Conservation (phyloP, 1,140 invertebrate species). For the Lordiphosa stackelbergi region DNA sequence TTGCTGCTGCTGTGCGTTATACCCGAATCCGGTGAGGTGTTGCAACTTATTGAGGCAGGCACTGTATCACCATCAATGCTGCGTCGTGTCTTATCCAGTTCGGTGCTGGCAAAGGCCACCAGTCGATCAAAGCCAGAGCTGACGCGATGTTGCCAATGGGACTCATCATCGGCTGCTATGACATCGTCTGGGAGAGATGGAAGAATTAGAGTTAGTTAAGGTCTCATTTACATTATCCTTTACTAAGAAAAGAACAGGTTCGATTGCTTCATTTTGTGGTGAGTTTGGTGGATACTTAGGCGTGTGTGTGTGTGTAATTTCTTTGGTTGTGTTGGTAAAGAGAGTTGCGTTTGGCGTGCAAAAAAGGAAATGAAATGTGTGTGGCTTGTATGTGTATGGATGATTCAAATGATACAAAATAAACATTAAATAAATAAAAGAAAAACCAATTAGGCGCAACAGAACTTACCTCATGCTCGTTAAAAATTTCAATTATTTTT, state of each 20-base stretch:
- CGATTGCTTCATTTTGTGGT: conserved; percentile 6
- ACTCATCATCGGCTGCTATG: conserved; percentile 79
- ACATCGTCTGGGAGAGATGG: conserved; percentile 62
- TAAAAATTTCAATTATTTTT: conserved; percentile 51
- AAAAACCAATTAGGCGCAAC: conserved; percentile 67
- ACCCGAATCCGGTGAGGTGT: conserved; percentile 86
- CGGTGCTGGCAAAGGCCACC: conserved; percentile 90
- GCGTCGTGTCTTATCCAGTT: conserved; percentile 85
- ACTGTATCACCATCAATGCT: conserved; percentile 83
- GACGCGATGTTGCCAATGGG: conserved; percentile 89
- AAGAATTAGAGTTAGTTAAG: conserved; percentile 3
- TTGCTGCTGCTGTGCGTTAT: conserved; percentile 81
- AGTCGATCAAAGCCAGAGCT: conserved; percentile 89
- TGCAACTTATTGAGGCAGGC: conserved; percentile 79
- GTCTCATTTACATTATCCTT: background rate
- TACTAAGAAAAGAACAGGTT: conserved; percentile 6
- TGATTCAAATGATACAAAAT: conserved; percentile 32
- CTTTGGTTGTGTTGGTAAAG: conserved; percentile 22
- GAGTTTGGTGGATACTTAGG: conserved; percentile 18
- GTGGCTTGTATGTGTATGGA: conserved; percentile 18
- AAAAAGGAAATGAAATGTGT: conserved; percentile 10
- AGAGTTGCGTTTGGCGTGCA: conserved; percentile 34
- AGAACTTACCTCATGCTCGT: conserved; percentile 74
- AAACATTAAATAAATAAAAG: conserved; percentile 29
- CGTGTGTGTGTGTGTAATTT: conserved; percentile 14